These are phyloP conservation scores for Falcaria lacertinaria DNA, from an alignment of 2,888 invertebrate species.

Conservation along the genomic window DNA sequence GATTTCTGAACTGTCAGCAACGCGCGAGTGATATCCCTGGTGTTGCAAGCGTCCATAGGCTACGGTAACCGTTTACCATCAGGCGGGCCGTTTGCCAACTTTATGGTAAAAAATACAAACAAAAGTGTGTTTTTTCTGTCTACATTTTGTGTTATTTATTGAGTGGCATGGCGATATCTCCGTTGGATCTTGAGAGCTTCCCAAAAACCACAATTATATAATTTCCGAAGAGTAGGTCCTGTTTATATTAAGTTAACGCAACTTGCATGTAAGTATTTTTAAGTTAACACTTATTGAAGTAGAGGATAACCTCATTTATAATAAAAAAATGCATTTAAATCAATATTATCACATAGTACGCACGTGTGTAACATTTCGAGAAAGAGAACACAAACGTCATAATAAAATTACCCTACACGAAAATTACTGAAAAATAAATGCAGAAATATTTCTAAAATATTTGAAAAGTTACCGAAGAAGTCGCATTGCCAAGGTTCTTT, in stretches of 20 bases:
- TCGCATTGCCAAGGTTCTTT: constrained; percentile 23
- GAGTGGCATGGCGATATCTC: no score
- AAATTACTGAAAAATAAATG: constrained; percentile 65
- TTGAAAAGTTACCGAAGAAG: constrained; percentile 11
- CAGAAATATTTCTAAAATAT: constrained; percentile 41
- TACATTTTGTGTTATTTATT: no score
- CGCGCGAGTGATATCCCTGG: no score
- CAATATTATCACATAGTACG: constrained; percentile 75
- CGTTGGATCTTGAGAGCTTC: no score
- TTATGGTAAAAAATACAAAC: no score
- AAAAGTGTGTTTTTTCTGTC: no score
- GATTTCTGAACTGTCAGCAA: no score
- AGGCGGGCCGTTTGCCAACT: no score
- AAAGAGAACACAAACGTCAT: constrained; percentile 51
- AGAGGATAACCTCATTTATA: constrained; percentile 51
- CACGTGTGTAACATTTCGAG: constrained; percentile 58
- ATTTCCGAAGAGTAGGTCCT: constrained; percentile 8
- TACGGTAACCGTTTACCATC: no score
- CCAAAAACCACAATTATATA: constrained; percentile 11
- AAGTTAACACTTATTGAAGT: constrained; percentile 25
- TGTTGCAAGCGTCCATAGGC: no score
- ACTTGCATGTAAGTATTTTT: constrained; percentile 26
- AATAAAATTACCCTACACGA: constrained; percentile 46
- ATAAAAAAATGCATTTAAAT: constrained; percentile 35
- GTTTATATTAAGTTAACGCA: constrained; percentile 29